A percentile compares a stretch with the other conserved stretches of the same genome.
Evolutionary conservation across 2,113 vertebrate species (phyloP).

Genomic region (Alosa alosa): DNA sequence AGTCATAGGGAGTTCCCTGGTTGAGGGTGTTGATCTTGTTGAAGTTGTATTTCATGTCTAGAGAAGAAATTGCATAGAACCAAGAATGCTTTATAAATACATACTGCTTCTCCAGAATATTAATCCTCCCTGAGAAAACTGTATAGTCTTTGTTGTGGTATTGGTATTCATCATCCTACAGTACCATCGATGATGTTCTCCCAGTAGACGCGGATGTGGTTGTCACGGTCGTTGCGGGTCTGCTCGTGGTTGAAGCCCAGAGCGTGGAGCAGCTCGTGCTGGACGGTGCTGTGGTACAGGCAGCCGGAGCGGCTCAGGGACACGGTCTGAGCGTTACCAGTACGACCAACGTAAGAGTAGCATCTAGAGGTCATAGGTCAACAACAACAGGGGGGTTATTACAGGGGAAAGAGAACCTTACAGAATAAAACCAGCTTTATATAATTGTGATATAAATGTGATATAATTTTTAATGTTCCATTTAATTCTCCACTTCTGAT

Average conservation of each 20-base stretch:
- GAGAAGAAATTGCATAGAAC: not conserved
- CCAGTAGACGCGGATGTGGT: conserved; percentile 61
- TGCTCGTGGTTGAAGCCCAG: conserved; percentile 74
- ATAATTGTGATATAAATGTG: too few species aligned
- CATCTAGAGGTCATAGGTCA: conserved; percentile 52
- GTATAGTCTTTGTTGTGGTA: not conserved
- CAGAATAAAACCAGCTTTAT: not conserved
- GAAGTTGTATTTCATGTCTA: conserved; percentile 50
- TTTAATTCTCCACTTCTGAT: not conserved
- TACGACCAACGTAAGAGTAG: conserved; percentile 62
- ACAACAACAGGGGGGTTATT: not conserved
- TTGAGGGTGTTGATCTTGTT: conserved; percentile 54
- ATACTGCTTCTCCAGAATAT: not conserved
- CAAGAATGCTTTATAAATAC: not conserved
- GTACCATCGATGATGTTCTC: conserved; percentile 62
- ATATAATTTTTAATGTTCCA: too few species aligned
- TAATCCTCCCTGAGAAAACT: not conserved
- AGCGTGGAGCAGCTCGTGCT: conserved; percentile 69
- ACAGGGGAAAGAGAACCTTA: not conserved
- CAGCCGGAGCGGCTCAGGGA: conserved; percentile 62
- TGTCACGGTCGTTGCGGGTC: conserved; percentile 67
- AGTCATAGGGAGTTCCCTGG: conserved; percentile 56
- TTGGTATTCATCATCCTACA: not conserved
- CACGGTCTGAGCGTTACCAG: conserved; percentile 53
- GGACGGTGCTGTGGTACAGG: conserved; percentile 61